Evolutionary conservation across 2,113 vertebrate genomes (phyloP).

Genomic region (Syngnathus scovelli): DNA sequence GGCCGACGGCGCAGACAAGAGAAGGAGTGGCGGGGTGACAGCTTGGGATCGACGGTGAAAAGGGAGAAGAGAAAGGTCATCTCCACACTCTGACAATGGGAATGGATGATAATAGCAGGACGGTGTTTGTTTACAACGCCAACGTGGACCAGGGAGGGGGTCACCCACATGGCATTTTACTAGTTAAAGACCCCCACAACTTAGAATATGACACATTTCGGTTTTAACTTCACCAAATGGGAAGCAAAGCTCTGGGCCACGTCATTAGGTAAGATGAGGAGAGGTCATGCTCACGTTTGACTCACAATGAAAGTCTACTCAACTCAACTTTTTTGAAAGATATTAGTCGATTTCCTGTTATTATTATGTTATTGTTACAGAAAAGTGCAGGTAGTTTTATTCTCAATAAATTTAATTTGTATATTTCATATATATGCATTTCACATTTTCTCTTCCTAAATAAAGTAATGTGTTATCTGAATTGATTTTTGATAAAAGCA

Average conservation of each 20-base stretch:
- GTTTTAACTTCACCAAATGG: not conserved
- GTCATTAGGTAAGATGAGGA: not conserved
- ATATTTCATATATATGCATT: too few relatives aligned
- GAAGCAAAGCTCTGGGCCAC: not conserved
- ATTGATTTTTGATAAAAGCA: too few relatives aligned
- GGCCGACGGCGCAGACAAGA: conserved; percentile 48
- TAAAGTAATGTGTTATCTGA: too few relatives aligned
- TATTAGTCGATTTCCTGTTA: too few relatives aligned
- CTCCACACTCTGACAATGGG: conserved; percentile 69
- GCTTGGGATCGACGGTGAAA: conserved; percentile 68
- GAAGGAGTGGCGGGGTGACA: conserved; percentile 69
- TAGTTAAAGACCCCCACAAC: not conserved
- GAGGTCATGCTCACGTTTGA: not conserved
- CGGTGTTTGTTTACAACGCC: conserved; percentile 56
- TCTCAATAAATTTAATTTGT: too few relatives aligned
- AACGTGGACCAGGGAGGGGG: conserved; percentile 3
- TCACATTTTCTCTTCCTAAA: too few relatives aligned
- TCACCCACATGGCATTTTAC: not conserved
- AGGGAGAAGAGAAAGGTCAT: conserved; percentile 61
- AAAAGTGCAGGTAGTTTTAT: too few relatives aligned
- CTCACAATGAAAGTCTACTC: not conserved
- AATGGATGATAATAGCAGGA: conserved; percentile 58
- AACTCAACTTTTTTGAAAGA: not conserved
- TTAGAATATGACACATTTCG: not conserved
- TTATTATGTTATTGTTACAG: too few relatives aligned